phyloP scores from a whole-genome alignment of 2,797 vertebrate genomes.

The Xenops minutus region DNA sequence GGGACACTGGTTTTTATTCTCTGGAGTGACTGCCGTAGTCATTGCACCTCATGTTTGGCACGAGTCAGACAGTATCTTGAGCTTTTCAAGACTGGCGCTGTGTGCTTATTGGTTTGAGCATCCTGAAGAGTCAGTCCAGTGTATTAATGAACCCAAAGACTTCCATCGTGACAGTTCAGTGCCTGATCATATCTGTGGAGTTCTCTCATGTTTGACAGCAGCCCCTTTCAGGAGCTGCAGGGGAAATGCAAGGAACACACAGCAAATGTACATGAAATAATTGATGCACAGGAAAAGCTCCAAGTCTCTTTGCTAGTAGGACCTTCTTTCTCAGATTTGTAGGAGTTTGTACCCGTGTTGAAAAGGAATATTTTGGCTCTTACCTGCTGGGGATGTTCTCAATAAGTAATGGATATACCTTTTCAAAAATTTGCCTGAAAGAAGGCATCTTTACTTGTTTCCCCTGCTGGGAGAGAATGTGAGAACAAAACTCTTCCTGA shows the following conservation, averaged over 20 bases:
- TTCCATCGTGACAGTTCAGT: neutral
- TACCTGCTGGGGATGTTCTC: neutral
- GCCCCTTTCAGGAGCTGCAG: neutral
- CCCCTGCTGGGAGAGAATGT: neutral
- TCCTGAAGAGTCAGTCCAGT: neutral
- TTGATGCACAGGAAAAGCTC: neutral
- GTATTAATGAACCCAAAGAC: neutral
- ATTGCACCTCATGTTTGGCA: accelerated
- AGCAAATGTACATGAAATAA: neutral
- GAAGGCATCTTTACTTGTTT: neutral
- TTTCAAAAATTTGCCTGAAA: neutral
- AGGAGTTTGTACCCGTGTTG: neutral
- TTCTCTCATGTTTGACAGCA: neutral
- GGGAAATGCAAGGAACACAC: neutral
- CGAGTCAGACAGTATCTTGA: accelerated
- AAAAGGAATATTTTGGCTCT: neutral
- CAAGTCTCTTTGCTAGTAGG: neutral
- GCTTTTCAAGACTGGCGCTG: neutral
- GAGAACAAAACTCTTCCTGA: neutral
- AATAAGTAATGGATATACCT: neutral
- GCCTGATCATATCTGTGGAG: neutral
- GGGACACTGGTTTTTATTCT: neutral
- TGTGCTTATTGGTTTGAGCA: neutral
- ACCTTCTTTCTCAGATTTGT: neutral
- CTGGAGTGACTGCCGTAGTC: neutral